Evolutionary conservation across 2,888 invertebrate species (phyloP).

Genomic region (Drosophila anomelani): DNA sequence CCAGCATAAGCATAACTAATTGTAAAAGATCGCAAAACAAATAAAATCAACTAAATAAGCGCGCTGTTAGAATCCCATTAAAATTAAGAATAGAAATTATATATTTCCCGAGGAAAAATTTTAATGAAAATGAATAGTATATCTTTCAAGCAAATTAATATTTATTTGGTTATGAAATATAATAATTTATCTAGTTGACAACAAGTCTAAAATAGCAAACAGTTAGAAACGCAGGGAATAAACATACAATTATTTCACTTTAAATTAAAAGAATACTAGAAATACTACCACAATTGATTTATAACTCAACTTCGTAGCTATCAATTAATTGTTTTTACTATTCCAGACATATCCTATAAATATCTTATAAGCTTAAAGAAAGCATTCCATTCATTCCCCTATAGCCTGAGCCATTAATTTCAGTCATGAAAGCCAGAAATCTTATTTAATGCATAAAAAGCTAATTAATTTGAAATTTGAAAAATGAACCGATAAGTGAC

Average conservation of each 20-base stretch:
- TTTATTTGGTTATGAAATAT: slow-evolving; percentile 5
- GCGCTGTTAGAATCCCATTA: neutral
- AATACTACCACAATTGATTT: neutral
- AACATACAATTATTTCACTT: slow-evolving; percentile 2
- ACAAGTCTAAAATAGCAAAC: neutral
- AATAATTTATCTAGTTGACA: neutral
- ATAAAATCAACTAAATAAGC: neutral
- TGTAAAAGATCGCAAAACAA: slow-evolving; percentile 9
- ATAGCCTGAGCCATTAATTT: neutral
- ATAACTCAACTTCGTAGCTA: no score
- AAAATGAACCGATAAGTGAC: slow-evolving; percentile 8
- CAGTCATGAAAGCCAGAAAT: neutral
- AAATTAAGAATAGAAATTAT: slow-evolving; percentile 6
- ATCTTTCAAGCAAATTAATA: slow-evolving; percentile 1
- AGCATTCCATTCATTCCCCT: neutral
- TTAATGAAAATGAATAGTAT: slow-evolving; percentile 1
- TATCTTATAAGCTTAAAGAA: neutral
- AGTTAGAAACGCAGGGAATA: neutral
- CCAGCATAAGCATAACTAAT: slow-evolving; percentile 32
- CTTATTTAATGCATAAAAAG: slow-evolving; percentile 3
- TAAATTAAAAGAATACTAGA: neutral
- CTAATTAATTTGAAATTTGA: neutral
- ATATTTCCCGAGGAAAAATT: neutral
- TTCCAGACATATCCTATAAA: neutral
- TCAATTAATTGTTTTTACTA: neutral